Evolutionary conservation across 2,113 vertebrate genomes (phyloP).

Genomic region (Abramis brama): DNA sequence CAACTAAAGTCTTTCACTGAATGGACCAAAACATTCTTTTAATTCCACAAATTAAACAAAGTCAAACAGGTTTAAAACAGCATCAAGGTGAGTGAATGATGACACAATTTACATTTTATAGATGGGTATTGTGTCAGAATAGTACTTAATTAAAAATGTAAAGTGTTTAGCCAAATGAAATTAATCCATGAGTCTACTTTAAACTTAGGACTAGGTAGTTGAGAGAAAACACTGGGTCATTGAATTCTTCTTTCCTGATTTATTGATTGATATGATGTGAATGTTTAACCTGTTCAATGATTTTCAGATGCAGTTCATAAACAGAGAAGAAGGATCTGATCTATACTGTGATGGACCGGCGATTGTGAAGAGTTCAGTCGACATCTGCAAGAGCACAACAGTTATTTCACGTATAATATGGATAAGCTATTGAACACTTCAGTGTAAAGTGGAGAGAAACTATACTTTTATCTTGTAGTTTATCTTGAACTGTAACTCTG

Average conservation of each 20-base stretch:
- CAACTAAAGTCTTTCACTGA: neutral
- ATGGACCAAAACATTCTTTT: neutral
- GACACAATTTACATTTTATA: neutral
- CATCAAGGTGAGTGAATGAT: neutral
- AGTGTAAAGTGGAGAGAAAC: neutral
- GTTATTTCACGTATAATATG: neutral
- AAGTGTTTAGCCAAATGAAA: neutral
- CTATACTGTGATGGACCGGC: neutral
- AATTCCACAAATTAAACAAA: neutral
- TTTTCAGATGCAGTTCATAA: neutral
- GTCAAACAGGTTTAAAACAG: neutral
- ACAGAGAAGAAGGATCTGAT: conserved; percentile 3
- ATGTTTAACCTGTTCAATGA: conserved; percentile 6
- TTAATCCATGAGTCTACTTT: neutral
- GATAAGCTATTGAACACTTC: neutral
- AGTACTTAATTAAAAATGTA: too few relatives aligned
- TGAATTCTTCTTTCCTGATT: neutral
- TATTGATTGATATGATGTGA: neutral
- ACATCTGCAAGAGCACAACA: neutral
- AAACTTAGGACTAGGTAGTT: neutral
- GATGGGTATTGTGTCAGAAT: too few relatives aligned
- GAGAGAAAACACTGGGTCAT: neutral
- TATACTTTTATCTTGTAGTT: neutral
- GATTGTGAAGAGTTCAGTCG: neutral
- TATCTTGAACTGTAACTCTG: neutral